Conservation (phyloP, 2,113 vertebrate species). For the Theropithecus gelada region DNA sequence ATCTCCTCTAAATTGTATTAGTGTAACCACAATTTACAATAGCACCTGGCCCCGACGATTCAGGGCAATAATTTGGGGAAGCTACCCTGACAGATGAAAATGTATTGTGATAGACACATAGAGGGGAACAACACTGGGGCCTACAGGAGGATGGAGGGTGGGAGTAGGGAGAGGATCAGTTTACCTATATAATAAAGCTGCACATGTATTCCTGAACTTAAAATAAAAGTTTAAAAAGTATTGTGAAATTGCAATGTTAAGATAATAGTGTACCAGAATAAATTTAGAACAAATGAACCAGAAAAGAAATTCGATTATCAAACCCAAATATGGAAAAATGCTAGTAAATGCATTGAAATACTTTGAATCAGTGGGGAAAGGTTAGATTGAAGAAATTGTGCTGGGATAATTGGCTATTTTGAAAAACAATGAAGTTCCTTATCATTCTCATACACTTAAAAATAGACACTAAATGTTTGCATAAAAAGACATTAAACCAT, state of each 20-base stretch:
- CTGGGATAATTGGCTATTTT: not conserved
- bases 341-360: not conserved
- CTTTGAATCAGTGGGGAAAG: not conserved
- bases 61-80: not conserved
- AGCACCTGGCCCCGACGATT: not conserved
- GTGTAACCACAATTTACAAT: not conserved
- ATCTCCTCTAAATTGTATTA: not conserved
- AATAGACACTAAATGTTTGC: not conserved
- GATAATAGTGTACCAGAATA: not conserved
- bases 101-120: not conserved
- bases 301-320: not conserved
- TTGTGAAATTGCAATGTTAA: not conserved
- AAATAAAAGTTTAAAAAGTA: not conserved
- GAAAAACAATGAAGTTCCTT: not conserved
- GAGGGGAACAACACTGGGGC: too few species aligned
- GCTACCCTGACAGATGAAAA: not conserved
- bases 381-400: not conserved
- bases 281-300: not conserved
- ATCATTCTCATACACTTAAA: not conserved
- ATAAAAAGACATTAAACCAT: not conserved
- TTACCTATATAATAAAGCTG: too few species aligned
- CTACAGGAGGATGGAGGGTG: too few species aligned
- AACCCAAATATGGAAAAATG: not conserved
- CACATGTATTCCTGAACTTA: too few species aligned
- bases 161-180: too few species aligned